Percentiles rank a stretch among this genome's conserved stretches.
phyloP scores from a whole-genome alignment of 2,888 invertebrate species.

The Volucella inanis region DNA sequence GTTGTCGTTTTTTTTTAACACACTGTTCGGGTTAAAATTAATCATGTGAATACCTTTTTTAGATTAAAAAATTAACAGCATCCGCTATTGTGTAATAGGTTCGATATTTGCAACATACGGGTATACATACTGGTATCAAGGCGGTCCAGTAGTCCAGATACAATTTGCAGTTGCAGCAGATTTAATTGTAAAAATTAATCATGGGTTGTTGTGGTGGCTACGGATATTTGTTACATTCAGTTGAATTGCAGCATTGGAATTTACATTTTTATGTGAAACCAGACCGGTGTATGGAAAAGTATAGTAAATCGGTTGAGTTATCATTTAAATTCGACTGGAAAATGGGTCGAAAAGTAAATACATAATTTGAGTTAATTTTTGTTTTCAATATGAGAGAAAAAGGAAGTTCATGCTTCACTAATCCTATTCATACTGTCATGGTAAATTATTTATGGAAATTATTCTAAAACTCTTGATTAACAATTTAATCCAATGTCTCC shows the following conservation, averaged over 20 bases:
- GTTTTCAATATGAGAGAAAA: no score
- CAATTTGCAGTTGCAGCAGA: slow-evolving; percentile 43
- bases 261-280: slow-evolving; percentile 17
- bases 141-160: slow-evolving; percentile 20
- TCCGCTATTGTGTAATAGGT: slow-evolving; percentile 57
- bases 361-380: no score
- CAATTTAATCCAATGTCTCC: no score
- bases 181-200: slow-evolving; percentile 64
- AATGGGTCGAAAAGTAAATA: slow-evolving; percentile 35
- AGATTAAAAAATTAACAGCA: slow-evolving; percentile 56
- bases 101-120: slow-evolving; percentile 20
- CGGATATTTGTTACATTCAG: slow-evolving; percentile 17
- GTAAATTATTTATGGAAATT: no score
- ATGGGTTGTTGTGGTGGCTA: slow-evolving; percentile 8
- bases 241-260: slow-evolving; percentile 44
- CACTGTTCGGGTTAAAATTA: slow-evolving; percentile 2
- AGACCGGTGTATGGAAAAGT: slow-evolving; percentile 12
- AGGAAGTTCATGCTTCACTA: no score
- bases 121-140: neutral
- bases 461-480: no score
- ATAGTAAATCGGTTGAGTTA: slow-evolving; percentile 37
- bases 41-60: slow-evolving; percentile 1
- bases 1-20: neutral
- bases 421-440: no score
- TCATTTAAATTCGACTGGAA: slow-evolving; percentile 10